These are phyloP conservation scores for Babyrousa celebensis DNA, from an alignment of 2,797 vertebrate genomes.

Conservation along the genomic window DNA sequence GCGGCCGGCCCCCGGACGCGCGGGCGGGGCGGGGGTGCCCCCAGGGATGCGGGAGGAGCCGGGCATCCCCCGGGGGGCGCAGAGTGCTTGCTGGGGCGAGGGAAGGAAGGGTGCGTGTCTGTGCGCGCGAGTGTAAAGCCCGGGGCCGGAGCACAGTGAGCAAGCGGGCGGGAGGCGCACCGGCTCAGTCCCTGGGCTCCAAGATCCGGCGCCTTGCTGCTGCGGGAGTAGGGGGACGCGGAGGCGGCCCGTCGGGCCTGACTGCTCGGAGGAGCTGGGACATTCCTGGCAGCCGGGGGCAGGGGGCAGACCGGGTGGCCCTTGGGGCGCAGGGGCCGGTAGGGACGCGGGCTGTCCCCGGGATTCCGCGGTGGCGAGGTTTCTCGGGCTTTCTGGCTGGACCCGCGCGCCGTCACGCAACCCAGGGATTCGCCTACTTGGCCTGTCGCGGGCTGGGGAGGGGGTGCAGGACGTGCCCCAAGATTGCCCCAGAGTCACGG, in stretches of 20 bases:
- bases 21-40: not conserved
- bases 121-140: conserved; percentile 52
- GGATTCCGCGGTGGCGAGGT: not conserved
- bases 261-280: not conserved
- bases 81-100: conserved; percentile 28
- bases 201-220: not conserved
- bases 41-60: not conserved
- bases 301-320: not conserved
- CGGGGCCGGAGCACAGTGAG: not conserved
- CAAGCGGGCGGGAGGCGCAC: not conserved
- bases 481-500: not conserved
- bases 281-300: not conserved
- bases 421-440: not conserved
- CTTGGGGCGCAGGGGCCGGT: not conserved
- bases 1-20: not conserved
- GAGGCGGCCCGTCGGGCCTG: not conserved
- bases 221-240: not conserved
- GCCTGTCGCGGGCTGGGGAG: not conserved
- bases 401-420: conserved; percentile 16
- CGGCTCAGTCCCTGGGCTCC: not conserved
- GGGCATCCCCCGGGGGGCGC: not conserved
- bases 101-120: conserved; percentile 47
- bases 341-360: not conserved
- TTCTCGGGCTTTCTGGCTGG: conserved; percentile 38
- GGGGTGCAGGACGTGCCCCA: not conserved